Evolutionary conservation across 2,888 invertebrate species (phyloP).

Genomic region (Philereme transversata): DNA sequence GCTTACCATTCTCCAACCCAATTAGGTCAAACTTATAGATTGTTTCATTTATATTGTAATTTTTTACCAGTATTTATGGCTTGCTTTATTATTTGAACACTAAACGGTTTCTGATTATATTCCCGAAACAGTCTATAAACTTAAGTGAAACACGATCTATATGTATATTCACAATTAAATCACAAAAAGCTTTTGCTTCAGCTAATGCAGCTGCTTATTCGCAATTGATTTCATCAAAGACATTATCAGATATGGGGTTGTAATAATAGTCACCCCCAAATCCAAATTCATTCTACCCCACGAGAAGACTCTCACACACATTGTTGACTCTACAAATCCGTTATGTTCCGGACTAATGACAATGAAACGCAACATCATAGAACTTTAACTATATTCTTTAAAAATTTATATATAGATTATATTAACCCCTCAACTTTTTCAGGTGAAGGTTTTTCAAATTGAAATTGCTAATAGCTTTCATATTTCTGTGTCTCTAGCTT

Average conservation of each 20-base stretch:
- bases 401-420: conserved; percentile 38
- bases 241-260: conserved; percentile 36
- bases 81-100: conserved; percentile 38
- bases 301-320: conserved; percentile 40
- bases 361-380: conserved; percentile 10
- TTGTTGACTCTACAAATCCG: conserved; percentile 59
- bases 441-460: conserved; percentile 65
- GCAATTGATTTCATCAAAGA: conserved; percentile 50
- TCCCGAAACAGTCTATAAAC: conserved; percentile 61
- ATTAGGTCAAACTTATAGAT: conserved; percentile 67
- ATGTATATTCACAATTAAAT: conserved; percentile 21
- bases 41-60: conserved; percentile 62
- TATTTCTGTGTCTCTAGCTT: conserved; percentile 74
- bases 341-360: conserved; percentile 58
- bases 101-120: conserved; percentile 22
- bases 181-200: conserved; percentile 65
- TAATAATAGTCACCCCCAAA: conserved; percentile 33
- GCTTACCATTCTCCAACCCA: conserved; percentile 55
- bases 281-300: conserved; percentile 22
- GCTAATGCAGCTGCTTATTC: conserved; percentile 76
- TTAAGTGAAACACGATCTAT: conserved; percentile 35
- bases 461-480: conserved; percentile 63
- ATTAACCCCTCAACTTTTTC: conserved; percentile 65
- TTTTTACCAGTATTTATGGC: conserved; percentile 33
- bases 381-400: conserved; percentile 14